Conservation (phyloP, 92 coral and sea anemone species). For the Parazoanthus darwini region DNA sequence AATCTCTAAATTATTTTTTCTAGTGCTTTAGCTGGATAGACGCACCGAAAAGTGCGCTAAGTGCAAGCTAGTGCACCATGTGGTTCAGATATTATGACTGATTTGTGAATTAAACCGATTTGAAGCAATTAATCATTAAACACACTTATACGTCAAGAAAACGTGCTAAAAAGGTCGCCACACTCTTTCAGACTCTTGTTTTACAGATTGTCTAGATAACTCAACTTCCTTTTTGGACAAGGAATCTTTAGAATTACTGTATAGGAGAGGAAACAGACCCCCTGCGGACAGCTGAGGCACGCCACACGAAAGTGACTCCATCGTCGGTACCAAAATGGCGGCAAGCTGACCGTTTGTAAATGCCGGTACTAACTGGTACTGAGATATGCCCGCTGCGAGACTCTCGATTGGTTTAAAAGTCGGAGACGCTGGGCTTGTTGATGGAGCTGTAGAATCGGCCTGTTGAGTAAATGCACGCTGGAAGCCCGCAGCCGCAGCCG, state of each 20-base stretch:
- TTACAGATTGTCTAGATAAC: conserved; percentile 19
- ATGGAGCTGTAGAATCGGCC: conserved; percentile 20
- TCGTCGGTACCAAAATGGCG: conserved; percentile 51
- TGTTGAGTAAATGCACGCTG: neutral
- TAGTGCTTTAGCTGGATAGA: neutral
- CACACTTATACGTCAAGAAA: neutral
- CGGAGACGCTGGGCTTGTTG: conserved; percentile 23
- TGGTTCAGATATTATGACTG: neutral
- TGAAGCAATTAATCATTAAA: neutral
- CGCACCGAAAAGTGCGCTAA: neutral
- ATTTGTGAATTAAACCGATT: neutral
- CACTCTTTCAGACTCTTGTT: conserved; percentile 27
- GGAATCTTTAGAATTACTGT: conserved; percentile 26
- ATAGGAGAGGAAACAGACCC: conserved; percentile 37
- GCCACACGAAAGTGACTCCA: conserved; percentile 41
- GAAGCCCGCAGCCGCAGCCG: neutral
- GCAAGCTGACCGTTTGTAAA: conserved; percentile 53
- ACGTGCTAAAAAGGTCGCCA: conserved; percentile 33
- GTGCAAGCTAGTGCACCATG: neutral
- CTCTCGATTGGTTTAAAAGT: conserved; percentile 42
- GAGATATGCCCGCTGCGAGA: conserved; percentile 29
- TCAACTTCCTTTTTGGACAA: neutral
- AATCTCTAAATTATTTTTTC: neutral
- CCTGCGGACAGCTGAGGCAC: neutral
- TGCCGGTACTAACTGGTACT: conserved; percentile 48